Percentiles rank a stretch among this genome's conserved stretches.
Evolutionary conservation across 2,113 vertebrate genomes (phyloP).

Genomic region (Clarias magur): DNA sequence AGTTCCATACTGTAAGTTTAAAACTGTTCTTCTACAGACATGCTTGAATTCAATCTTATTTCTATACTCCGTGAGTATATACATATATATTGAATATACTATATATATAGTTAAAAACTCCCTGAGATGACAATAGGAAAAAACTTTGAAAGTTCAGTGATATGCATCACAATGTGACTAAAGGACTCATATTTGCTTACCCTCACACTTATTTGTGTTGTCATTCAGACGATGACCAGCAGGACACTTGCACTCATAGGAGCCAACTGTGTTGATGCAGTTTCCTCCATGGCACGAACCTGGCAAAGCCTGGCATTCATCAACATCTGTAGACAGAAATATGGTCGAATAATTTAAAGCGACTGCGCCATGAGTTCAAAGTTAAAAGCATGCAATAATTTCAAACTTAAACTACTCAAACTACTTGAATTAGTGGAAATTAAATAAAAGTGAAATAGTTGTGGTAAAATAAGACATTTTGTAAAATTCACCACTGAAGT

Average conservation of each 20-base stretch:
- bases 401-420: neutral
- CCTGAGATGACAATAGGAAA: too few relatives aligned
- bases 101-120: too few relatives aligned
- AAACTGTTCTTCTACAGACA: neutral
- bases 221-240: slow-evolving; percentile 73
- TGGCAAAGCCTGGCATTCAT: slow-evolving; percentile 79
- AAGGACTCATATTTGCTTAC: slow-evolving; percentile 56
- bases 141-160: too few relatives aligned
- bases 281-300: slow-evolving; percentile 77
- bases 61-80: too few relatives aligned
- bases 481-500: neutral
- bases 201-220: slow-evolving; percentile 74
- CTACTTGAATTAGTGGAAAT: neutral
- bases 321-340: slow-evolving; percentile 71
- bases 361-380: neutral
- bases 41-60: neutral
- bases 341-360: neutral
- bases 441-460: neutral
- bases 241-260: slow-evolving; percentile 75
- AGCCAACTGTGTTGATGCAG: slow-evolving; percentile 78
- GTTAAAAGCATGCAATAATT: neutral
- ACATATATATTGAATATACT: too few relatives aligned
- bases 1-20: neutral
- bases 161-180: too few relatives aligned
- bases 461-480: neutral